Percentiles rank a stretch among this genome's conserved stretches.
Conservation (phyloP, 2,888 invertebrate species). For the Pseudeuparius sepicola region DNA sequence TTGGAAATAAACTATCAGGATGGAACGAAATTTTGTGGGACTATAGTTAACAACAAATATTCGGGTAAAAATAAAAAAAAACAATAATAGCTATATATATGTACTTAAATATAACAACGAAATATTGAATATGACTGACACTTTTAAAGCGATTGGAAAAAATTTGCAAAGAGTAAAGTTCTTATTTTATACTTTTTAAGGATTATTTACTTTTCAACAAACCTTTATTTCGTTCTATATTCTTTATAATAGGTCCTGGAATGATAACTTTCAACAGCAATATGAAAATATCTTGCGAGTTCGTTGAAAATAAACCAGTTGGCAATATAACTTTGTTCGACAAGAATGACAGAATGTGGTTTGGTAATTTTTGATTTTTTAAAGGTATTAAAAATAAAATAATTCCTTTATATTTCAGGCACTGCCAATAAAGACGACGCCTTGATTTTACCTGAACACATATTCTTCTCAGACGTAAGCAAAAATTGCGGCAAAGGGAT, state of each 20-base stretch:
- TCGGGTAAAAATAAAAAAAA: conserved; percentile 32
- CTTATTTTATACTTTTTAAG: no score
- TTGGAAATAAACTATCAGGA: conserved; percentile 36
- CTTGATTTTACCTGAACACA: conserved; percentile 30
- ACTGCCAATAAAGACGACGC: conserved; percentile 24
- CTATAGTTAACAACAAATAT: conserved; percentile 42
- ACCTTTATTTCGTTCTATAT: no score
- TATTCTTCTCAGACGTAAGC: conserved; percentile 29
- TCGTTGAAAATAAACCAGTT: conserved; percentile 43
- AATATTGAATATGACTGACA: no score
- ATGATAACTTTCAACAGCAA: no score
- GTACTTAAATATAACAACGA: no score
- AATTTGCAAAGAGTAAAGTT: no score
- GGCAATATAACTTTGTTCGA: conserved; percentile 41
- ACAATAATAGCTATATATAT: no score
- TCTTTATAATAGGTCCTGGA: conserved; percentile 41
- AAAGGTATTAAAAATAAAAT: neutral
- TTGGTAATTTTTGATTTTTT: conserved; percentile 31
- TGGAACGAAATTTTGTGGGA: conserved; percentile 44
- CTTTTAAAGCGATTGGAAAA: no score
- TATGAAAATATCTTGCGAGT: no score
- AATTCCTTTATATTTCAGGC: conserved; percentile 18
- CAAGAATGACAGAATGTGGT: conserved; percentile 46
- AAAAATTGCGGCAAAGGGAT: conserved; percentile 28
- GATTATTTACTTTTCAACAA: no score